Evolutionary conservation across 1,140 invertebrate species (phyloP).

Genomic region (Panulirus ornatus): DNA sequence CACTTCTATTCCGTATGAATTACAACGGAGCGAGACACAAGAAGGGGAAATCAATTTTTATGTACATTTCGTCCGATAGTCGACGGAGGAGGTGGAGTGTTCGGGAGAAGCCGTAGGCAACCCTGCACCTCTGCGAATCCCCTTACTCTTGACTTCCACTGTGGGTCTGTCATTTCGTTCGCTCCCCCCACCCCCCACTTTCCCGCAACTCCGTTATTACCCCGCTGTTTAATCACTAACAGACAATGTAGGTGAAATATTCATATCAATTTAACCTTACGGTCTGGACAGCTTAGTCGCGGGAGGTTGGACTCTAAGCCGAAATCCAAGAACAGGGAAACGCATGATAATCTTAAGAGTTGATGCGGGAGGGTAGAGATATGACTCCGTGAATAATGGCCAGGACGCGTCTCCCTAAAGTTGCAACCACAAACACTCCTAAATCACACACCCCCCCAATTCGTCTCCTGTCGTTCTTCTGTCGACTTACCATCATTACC

Average conservation of each 20-base stretch:
- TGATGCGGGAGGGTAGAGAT: conserved; percentile 61
- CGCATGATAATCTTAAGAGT: conserved; percentile 45
- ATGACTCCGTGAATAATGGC: conserved; percentile 58
- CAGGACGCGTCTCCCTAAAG: conserved; percentile 41
- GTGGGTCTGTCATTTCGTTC: conserved; percentile 17
- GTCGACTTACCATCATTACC: not conserved
- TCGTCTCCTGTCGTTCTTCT: not conserved
- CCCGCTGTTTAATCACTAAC: conserved; percentile 7
- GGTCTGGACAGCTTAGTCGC: too few species aligned
- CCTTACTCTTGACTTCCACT: conserved; percentile 53
- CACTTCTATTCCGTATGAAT: too few species aligned
- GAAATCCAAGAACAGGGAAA: too few species aligned
- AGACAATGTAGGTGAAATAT: not conserved
- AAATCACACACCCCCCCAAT: not conserved
- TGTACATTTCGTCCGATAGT: too few species aligned
- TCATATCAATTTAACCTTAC: conserved; percentile 6
- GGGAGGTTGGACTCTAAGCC: too few species aligned
- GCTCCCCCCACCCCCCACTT: conserved; percentile 10
- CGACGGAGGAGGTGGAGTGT: not conserved
- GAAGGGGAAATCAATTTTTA: too few species aligned
- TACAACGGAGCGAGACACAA: too few species aligned
- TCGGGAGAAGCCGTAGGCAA: conserved; percentile 54
- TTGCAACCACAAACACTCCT: conserved; percentile 38
- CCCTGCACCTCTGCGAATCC: conserved; percentile 51
- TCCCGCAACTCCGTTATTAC: conserved; percentile 21